These are phyloP conservation scores for Bradypus variegatus DNA, from an alignment of 2,797 vertebrate genomes.

Conservation along the genomic window DNA sequence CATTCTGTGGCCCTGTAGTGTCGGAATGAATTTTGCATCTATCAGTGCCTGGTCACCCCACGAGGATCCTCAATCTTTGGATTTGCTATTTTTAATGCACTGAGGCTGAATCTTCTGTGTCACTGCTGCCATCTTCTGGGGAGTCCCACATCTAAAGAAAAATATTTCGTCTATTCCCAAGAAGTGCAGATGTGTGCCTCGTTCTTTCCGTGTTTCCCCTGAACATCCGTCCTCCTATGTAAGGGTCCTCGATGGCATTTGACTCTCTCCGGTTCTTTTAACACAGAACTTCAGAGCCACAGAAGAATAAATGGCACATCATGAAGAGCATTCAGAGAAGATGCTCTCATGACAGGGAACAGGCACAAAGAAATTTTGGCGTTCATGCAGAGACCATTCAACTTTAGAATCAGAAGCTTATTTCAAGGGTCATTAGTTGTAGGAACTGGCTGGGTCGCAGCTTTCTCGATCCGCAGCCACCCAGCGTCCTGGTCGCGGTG, in stretches of 20 bases:
- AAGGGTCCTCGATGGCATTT: constrained; percentile 1
- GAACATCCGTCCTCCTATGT: background rate
- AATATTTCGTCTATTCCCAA: background rate
- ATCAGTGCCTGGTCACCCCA: constrained; percentile 59
- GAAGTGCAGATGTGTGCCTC: background rate
- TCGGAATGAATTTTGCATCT: constrained; percentile 60
- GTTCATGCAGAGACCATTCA: constrained; percentile 5
- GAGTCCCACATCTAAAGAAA: background rate
- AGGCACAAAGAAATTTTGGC: background rate
- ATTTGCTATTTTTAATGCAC: constrained; percentile 9
- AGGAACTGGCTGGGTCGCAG: background rate
- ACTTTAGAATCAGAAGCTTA: constrained; percentile 5
- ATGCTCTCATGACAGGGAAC: background rate
- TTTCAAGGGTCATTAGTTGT: background rate
- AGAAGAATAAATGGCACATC: background rate
- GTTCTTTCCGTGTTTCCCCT: background rate
- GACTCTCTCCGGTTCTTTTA: constrained; percentile 20
- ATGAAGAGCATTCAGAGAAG: background rate
- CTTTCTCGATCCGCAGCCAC: background rate
- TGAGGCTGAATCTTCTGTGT: background rate
- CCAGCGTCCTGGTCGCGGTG: background rate
- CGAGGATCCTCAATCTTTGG: constrained; percentile 38
- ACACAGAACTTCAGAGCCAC: background rate
- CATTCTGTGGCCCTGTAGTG: constrained; percentile 50
- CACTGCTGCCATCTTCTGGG: constrained; percentile 75